These are phyloP conservation scores for Coregonus sp. DNA, from an alignment of 2,797 vertebrate species.

Conservation along the genomic window DNA sequence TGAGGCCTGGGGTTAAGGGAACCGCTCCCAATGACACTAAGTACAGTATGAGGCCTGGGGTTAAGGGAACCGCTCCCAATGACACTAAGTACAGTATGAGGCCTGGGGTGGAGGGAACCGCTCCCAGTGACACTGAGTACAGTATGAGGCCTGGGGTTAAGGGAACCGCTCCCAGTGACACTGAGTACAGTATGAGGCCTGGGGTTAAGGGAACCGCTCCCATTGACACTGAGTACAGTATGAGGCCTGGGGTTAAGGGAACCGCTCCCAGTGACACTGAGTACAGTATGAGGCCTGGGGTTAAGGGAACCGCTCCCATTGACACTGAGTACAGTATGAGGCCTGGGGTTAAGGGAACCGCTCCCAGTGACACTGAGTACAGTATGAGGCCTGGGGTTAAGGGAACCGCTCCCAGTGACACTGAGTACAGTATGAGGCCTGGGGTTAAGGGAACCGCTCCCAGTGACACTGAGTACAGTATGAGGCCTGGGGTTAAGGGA, in stretches of 20 bases:
- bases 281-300: no score
- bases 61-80: no score
- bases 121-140: background rate
- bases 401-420: background rate
- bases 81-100: no score
- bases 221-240: background rate
- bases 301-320: background rate
- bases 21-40: no score
- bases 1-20: no score
- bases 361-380: background rate
- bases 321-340: background rate
- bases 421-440: conserved; percentile 13
- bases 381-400: conserved; percentile 19
- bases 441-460: conserved; percentile 19
- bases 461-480: conserved; percentile 1
- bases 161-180: background rate
- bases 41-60: no score
- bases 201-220: background rate
- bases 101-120: background rate
- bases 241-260: background rate
- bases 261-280: background rate
- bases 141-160: background rate
- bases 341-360: conserved; percentile 2
- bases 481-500: conserved; percentile 8
- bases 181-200: no score